These are phyloP conservation scores for Oscheius onirici DNA, from an alignment of 2,888 invertebrate genomes.

Conservation along the genomic window DNA sequence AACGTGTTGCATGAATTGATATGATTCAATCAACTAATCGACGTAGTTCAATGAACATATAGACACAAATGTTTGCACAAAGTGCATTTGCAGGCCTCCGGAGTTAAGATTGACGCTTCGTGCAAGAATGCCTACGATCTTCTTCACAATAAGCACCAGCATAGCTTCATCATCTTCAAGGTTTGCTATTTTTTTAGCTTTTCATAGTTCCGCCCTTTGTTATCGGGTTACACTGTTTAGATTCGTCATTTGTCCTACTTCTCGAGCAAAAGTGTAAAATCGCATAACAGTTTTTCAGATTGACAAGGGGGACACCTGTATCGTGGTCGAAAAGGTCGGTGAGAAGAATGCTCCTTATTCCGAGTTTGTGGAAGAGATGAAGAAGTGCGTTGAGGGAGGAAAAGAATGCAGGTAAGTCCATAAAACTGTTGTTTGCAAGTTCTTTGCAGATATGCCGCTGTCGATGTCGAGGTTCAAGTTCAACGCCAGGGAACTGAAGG, in stretches of 20 bases:
- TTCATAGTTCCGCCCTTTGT: neutral
- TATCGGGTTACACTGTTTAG: neutral
- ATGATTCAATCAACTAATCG: no score
- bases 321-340: slow-evolving; percentile 71
- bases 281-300: slow-evolving; percentile 42
- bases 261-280: neutral
- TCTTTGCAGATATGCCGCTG: slow-evolving; percentile 68
- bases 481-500: slow-evolving; percentile 72
- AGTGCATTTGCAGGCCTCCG: slow-evolving; percentile 58
- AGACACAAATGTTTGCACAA: neutral
- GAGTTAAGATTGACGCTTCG: slow-evolving; percentile 69
- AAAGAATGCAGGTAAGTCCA: slow-evolving; percentile 67
- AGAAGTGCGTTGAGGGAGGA: slow-evolving; percentile 65
- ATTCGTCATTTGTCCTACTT: neutral
- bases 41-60: no score
- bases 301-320: slow-evolving; percentile 71
- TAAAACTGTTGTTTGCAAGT: neutral
- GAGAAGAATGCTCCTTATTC: slow-evolving; percentile 70
- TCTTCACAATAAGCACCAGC: slow-evolving; percentile 70
- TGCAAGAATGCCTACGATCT: slow-evolving; percentile 71
- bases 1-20: slow-evolving; percentile 6
- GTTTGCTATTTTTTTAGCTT: slow-evolving; percentile 23
- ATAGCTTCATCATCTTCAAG: slow-evolving; percentile 70
- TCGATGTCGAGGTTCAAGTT: slow-evolving; percentile 70
- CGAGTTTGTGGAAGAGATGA: slow-evolving; percentile 70